phyloP scores from a whole-genome alignment of 2,888 invertebrate species.

The Chrysomela aeneicollis region DNA sequence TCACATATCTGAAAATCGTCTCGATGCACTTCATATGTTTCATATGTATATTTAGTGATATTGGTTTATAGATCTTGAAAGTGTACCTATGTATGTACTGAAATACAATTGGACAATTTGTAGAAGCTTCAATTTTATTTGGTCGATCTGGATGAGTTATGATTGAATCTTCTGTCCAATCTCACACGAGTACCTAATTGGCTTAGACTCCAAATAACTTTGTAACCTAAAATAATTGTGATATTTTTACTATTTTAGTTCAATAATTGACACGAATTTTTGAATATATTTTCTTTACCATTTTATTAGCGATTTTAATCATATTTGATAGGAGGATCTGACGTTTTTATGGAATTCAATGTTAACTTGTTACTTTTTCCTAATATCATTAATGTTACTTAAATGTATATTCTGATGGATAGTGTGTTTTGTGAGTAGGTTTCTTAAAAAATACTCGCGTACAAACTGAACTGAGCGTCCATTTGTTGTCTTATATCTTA shows the following conservation, averaged over 20 bases:
- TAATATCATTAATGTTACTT: conserved; percentile 31
- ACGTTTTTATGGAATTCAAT: conserved; percentile 13
- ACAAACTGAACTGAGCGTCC: conserved; percentile 48
- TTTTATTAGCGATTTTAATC: conserved; percentile 14
- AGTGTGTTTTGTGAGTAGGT: conserved; percentile 29
- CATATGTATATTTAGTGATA: neutral
- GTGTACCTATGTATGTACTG: neutral
- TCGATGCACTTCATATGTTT: neutral
- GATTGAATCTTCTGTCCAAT: conserved; percentile 6
- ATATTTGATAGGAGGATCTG: conserved; percentile 19
- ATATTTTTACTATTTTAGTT: conserved; percentile 30
- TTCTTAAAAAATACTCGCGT: conserved; percentile 34
- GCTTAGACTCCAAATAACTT: conserved; percentile 26
- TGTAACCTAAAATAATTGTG: conserved; percentile 32
- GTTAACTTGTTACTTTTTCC: conserved; percentile 20
- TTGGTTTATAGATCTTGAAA: neutral
- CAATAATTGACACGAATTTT: conserved; percentile 18
- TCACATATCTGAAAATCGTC: neutral
- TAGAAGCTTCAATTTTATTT: neutral
- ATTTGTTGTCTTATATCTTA: conserved; percentile 39
- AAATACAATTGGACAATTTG: neutral
- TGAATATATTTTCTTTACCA: conserved; percentile 20
- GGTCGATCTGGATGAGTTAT: neutral
- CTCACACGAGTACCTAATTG: conserved; percentile 19
- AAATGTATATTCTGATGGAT: conserved; percentile 26